Base-by-base conservation (phyloP, 2,888 invertebrate genomes). In the Nephrotoma flavescens region DNA sequence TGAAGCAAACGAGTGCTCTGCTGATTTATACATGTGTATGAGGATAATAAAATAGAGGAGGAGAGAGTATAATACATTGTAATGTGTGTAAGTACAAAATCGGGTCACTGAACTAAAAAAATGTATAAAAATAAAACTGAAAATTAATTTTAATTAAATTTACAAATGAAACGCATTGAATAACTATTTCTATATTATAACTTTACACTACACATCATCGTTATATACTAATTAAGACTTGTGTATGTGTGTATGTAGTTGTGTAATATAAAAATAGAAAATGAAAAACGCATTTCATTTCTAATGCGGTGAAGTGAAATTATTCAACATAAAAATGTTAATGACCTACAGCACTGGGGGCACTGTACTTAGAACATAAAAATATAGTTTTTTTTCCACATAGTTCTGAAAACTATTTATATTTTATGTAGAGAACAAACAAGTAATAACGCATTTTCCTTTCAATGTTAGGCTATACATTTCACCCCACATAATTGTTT, bases 311-410 rank as follows among this genome's bases (percentile, higher is more conserved):
- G 71, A 31, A 71, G 71, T 71, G 71, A 71, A 71, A 71, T 71
- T 71, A 71, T 71, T 71, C 71, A 71, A 71, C 71, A 71, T 71
- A 71, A 71, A 42, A 84, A 85, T 85, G 85, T 85, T 85, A 85
- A 85, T 85, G 85, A 85, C 85, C 85, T 85, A 85, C 85, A 85
- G 19, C 44, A 85, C 85, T 84, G 84, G 84, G 84, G 84, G 42
- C 84, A 84, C 42, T 84, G 84, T 42, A 71, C 84, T 84, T 84
- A 84, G 41, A 84, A 42, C 42, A 42, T 83, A 12, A 7, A 42
- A 84, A 7, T 42, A 84, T 15, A 84, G 84, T 42, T 84, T 84
- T 84, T 84, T n/a, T 42, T 42, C n/a, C 31, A 31, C 31, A 41
- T 11, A 41, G 41, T 12, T 41, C 83, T 41, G 52, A 52, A 57